Conservation (phyloP, 2,113 vertebrate genomes). For the Xenopus laevis region DNA sequence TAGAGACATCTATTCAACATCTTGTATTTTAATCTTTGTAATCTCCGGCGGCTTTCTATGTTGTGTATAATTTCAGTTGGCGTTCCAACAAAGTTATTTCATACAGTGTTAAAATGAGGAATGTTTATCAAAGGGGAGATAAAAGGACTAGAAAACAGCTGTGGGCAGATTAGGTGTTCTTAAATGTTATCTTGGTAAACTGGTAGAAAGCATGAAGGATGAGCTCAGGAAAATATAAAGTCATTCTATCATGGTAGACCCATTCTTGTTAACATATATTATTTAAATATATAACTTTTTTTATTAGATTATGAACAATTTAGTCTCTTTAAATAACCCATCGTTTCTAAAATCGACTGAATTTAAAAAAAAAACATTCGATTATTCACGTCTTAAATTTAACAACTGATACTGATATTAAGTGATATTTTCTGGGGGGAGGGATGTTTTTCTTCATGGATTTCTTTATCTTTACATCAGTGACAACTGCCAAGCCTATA, state of each 20-base stretch:
- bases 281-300: background rate
- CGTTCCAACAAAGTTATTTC: constrained; percentile 14
- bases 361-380: no score
- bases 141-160: constrained; percentile 27
- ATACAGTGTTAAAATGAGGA: constrained; percentile 29
- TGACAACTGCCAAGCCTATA: no score
- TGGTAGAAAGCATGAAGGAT: constrained; percentile 2
- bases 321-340: no score
- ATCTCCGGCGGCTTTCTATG: constrained; percentile 9
- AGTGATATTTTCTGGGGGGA: no score
- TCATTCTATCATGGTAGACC: background rate
- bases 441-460: no score
- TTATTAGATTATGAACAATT: background rate
- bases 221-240: constrained; percentile 17
- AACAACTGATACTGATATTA: no score
- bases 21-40: constrained; percentile 30
- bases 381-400: no score
- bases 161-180: constrained; percentile 33
- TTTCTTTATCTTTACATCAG: background rate
- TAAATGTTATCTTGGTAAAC: constrained; percentile 35
- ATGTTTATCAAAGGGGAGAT: constrained; percentile 32
- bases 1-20: constrained; percentile 16
- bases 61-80: constrained; percentile 7
- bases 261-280: background rate
- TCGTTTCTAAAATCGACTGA: no score